Percentiles rank a stretch among this genome's conserved stretches.
phyloP scores from a whole-genome alignment of 2,113 vertebrate genomes.

The Talpa occidentalis region DNA sequence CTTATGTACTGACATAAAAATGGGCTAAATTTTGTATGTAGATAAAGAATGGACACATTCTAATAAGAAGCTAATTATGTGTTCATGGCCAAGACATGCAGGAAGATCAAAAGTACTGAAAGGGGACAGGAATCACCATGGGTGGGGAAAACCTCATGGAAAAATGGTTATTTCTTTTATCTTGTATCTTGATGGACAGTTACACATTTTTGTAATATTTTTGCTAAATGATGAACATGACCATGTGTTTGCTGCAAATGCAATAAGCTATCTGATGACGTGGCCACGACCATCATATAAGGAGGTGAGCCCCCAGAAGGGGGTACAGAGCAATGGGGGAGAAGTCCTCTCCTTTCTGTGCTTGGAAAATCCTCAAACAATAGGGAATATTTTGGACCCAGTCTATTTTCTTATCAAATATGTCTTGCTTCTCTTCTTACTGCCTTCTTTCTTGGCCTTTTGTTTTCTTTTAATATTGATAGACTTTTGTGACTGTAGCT shows the following conservation, averaged over 20 bases:
- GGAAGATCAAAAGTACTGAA: background rate
- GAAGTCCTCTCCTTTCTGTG: background rate
- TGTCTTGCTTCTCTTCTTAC: background rate
- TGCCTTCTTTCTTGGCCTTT: background rate
- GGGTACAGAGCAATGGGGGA: accelerated
- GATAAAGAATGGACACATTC: background rate
- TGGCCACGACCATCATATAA: accelerated
- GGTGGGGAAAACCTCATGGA: background rate
- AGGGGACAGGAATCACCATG: background rate
- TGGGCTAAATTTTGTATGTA: background rate
- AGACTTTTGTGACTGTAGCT: background rate
- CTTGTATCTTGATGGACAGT: background rate
- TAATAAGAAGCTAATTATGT: background rate
- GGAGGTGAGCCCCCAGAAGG: no score
- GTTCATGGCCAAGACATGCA: background rate
- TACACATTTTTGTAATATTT: background rate
- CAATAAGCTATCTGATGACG: background rate
- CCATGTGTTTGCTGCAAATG: background rate
- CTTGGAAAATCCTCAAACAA: background rate
- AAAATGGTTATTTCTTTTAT: background rate
- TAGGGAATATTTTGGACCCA: background rate
- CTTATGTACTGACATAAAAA: background rate
- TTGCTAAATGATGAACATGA: background rate
- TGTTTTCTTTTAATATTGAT: background rate
- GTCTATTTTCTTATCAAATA: background rate